Evolutionary conservation across 2,888 invertebrate species (phyloP).

Genomic region (Drosophila quinaria): DNA sequence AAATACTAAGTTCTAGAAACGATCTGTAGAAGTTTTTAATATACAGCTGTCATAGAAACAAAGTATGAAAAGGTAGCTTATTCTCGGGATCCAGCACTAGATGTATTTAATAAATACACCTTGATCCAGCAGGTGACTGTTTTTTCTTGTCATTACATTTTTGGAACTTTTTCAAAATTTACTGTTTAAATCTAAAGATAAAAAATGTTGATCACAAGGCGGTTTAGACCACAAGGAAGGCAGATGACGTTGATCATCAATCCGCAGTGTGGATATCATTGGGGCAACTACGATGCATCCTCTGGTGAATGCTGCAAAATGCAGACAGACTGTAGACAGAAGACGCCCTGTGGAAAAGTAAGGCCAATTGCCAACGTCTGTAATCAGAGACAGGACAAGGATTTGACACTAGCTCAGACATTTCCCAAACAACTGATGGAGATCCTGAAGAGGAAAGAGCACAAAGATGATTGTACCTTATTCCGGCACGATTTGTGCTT

Average conservation of each 20-base stretch:
- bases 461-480: conserved; percentile 12
- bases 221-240: neutral
- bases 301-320: conserved; percentile 31
- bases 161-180: conserved; percentile 3
- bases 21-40: too few relatives aligned
- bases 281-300: conserved; percentile 46
- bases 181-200: neutral
- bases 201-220: conserved; percentile 20
- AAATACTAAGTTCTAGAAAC: too few relatives aligned
- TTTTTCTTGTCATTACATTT: neutral
- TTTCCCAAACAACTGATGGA: conserved; percentile 39
- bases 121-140: neutral
- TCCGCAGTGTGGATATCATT: conserved; percentile 9
- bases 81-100: neutral
- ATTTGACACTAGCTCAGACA: accelerated
- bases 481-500: conserved; percentile 32
- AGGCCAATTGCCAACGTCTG: neutral
- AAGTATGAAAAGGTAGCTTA: neutral
- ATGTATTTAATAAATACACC: too few relatives aligned
- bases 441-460: conserved; percentile 17
- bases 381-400: neutral
- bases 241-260: neutral
- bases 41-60: neutral
- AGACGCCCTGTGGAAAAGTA: neutral
- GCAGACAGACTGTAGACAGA: neutral